phyloP scores from a whole-genome alignment of 2,888 invertebrate species.

The Ganaspis brasiliensis region DNA sequence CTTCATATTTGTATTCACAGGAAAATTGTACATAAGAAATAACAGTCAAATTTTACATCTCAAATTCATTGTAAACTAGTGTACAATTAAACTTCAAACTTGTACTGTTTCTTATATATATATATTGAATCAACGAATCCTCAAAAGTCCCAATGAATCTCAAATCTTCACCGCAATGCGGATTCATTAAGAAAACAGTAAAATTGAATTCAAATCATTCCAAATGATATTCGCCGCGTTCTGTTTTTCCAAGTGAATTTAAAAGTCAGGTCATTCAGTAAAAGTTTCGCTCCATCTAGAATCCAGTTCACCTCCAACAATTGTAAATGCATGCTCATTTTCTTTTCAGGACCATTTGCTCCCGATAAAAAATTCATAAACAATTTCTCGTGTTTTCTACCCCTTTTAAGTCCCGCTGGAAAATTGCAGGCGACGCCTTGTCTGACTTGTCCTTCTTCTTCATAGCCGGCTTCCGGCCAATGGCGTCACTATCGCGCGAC shows the following conservation, averaged over 20 bases:
- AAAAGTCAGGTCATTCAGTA: neutral
- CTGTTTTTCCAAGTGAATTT: neutral
- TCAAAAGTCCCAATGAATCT: constrained; percentile 5
- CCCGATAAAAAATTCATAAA: neutral
- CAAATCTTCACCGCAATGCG: constrained; percentile 8
- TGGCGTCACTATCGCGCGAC: constrained; percentile 20
- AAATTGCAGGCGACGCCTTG: constrained; percentile 16
- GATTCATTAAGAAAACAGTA: constrained; percentile 6
- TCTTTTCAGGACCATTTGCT: neutral
- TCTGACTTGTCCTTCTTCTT: constrained; percentile 11
- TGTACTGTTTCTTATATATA: constrained; percentile 11
- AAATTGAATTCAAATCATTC: constrained; percentile 7
- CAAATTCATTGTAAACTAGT: no score
- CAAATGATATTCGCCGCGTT: neutral
- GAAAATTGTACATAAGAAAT: no score
- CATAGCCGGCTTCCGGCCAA: constrained; percentile 33
- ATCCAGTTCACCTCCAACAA: neutral
- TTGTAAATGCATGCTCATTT: neutral
- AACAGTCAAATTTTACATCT: no score
- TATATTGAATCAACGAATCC: constrained; percentile 8
- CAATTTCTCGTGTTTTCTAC: neutral
- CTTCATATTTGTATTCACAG: no score
- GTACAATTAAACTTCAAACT: neutral
- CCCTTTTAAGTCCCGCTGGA: neutral
- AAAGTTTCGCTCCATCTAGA: neutral